phyloP scores from a whole-genome alignment of 2,797 vertebrate genomes.

The Brachyrhaphis roseni region DNA sequence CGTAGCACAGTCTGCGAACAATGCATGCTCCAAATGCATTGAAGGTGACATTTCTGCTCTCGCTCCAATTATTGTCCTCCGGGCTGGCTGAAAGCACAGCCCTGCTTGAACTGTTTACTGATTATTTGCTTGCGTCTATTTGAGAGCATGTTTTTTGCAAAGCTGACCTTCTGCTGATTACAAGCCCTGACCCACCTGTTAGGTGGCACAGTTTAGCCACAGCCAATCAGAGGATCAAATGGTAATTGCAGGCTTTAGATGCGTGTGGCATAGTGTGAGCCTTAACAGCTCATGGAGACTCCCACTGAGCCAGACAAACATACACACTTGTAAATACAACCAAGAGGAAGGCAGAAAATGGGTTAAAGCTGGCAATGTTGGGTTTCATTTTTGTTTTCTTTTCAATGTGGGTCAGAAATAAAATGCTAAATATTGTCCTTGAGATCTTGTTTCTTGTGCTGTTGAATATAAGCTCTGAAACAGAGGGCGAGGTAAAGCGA shows the following conservation, averaged over 20 bases:
- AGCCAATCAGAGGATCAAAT: constrained; percentile 54
- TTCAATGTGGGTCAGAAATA: constrained; percentile 46
- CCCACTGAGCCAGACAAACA: constrained; percentile 11
- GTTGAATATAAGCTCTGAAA: constrained; percentile 61
- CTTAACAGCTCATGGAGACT: constrained; percentile 10
- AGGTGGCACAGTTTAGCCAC: constrained; percentile 16
- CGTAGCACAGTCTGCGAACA: not conserved
- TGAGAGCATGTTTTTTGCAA: constrained; percentile 21
- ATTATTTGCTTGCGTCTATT: constrained; percentile 3
- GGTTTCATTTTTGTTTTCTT: constrained; percentile 31
- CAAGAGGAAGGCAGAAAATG: constrained; percentile 13
- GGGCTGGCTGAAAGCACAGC: constrained; percentile 20
- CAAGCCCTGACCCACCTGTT: constrained; percentile 22
- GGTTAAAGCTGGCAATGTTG: constrained; percentile 31
- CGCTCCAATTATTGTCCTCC: constrained; percentile 14
- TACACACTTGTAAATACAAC: constrained; percentile 16
- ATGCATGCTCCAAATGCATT: constrained; percentile 1
- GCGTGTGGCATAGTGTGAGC: constrained; percentile 35
- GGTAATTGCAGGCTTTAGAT: constrained; percentile 49
- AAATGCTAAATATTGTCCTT: constrained; percentile 55
- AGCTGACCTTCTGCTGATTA: constrained; percentile 22
- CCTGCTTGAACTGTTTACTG: constrained; percentile 36
- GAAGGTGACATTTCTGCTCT: constrained; percentile 26
- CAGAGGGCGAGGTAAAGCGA: constrained; percentile 22
- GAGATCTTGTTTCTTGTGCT: constrained; percentile 39